Evolutionary conservation across 1,140 invertebrate genomes (phyloP).

Genomic region (Cardiocondyla obscurior): DNA sequence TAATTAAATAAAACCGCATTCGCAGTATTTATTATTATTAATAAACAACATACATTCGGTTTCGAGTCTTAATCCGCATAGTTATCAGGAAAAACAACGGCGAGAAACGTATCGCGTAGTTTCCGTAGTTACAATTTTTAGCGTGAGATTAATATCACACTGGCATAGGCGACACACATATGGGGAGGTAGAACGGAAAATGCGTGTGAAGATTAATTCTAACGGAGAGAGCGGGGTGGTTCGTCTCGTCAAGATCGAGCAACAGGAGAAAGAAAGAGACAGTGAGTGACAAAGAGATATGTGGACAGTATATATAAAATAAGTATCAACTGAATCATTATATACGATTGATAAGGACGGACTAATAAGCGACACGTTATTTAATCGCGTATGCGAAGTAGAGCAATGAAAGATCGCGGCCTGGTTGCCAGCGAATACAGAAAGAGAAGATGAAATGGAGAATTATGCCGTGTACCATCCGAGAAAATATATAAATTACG

Average conservation of each 20-base stretch:
- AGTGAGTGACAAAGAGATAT: constrained; percentile 31
- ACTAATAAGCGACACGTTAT: constrained; percentile 74
- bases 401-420: constrained; percentile 27
- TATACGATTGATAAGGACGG: constrained; percentile 68
- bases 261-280: not conserved
- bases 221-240: not conserved
- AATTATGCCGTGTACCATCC: constrained; percentile 46
- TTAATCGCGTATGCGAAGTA: constrained; percentile 62
- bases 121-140: constrained; percentile 74
- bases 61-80: constrained; percentile 76
- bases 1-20: constrained; percentile 76
- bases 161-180: constrained; percentile 7
- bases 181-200: constrained; percentile 1
- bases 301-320: constrained; percentile 62
- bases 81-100: constrained; percentile 55
- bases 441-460: not conserved
- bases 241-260: not conserved
- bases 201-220: not conserved
- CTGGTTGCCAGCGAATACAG: constrained; percentile 1
- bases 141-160: constrained; percentile 49
- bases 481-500: constrained; percentile 67
- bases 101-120: constrained; percentile 76
- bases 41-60: constrained; percentile 72
- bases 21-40: constrained; percentile 77
- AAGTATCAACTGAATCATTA: constrained; percentile 76